Evolutionary conservation across 2,113 vertebrate genomes (phyloP).

Genomic region (Gavialis gangeticus): DNA sequence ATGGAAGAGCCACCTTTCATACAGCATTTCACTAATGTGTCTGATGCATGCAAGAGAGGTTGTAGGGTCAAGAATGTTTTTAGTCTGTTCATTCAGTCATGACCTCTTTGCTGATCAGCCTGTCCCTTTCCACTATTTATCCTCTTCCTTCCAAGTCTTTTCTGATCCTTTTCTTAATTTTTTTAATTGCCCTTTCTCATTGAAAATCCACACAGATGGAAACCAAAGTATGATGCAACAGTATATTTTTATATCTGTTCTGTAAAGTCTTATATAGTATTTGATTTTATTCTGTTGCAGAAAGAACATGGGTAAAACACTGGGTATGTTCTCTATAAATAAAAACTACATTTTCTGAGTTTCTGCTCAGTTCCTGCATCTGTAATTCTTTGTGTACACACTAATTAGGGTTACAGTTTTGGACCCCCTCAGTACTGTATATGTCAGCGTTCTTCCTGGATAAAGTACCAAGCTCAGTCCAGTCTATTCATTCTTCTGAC

Average conservation of each 20-base stretch:
- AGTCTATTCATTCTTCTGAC: slow-evolving; percentile 6
- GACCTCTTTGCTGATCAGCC: neutral
- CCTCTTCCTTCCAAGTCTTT: neutral
- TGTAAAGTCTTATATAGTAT: neutral
- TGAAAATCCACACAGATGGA: neutral
- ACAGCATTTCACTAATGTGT: neutral
- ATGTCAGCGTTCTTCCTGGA: neutral
- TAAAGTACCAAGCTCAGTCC: neutral
- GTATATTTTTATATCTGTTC: neutral
- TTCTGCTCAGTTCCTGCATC: neutral
- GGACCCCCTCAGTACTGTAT: neutral
- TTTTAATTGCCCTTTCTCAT: neutral
- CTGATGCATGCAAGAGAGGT: neutral
- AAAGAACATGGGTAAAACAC: neutral
- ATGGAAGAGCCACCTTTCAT: neutral
- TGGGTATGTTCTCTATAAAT: neutral
- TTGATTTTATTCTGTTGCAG: neutral
- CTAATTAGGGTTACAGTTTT: neutral
- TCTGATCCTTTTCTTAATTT: too few species aligned
- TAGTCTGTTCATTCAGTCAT: neutral
- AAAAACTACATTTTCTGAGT: neutral
- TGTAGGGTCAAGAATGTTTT: neutral
- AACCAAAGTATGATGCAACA: too few species aligned
- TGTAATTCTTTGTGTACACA: neutral
- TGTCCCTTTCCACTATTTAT: neutral